Evolutionary conservation across 2,797 vertebrate genomes (phyloP).

Genomic region (Bradypodion pumilum): DNA sequence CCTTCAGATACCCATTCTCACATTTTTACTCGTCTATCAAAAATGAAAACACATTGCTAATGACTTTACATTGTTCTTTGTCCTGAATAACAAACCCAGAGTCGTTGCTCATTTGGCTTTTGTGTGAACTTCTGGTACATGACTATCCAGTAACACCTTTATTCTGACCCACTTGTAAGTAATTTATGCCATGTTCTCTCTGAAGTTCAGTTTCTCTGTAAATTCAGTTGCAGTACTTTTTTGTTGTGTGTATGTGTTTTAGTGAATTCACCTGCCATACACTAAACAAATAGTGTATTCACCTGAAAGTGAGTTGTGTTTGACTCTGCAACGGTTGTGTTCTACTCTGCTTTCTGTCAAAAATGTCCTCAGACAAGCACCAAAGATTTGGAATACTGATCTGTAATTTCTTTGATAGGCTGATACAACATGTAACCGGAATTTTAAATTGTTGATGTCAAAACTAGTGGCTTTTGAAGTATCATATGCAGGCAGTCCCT

Average conservation of each 20-base stretch:
- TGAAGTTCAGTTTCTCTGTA: not conserved
- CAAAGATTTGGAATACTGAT: not conserved
- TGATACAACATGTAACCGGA: not conserved
- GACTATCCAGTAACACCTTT: not conserved
- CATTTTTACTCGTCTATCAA: not conserved
- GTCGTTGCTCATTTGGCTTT: not conserved
- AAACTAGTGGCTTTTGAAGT: not conserved
- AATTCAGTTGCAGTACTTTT: not conserved
- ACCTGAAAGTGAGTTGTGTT: not conserved
- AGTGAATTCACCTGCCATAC: too few relatives aligned
- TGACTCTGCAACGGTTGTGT: too few relatives aligned
- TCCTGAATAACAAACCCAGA: not conserved
- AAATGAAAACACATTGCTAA: not conserved
- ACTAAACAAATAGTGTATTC: too few relatives aligned
- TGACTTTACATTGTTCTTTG: not conserved
- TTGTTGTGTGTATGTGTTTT: not conserved
- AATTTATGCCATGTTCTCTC: not conserved
- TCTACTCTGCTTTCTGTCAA: constrained; percentile 21
- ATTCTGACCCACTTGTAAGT: not conserved
- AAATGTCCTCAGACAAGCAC: not conserved
- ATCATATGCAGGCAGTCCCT: not conserved
- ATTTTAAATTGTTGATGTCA: too few relatives aligned
- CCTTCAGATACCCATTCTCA: not conserved
- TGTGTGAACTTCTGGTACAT: not conserved
- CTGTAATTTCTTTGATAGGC: not conserved